Percentiles rank a stretch among this genome's conserved stretches.
phyloP scores from a whole-genome alignment of 1,140 invertebrate genomes.

The Lordiphosa mommai region DNA sequence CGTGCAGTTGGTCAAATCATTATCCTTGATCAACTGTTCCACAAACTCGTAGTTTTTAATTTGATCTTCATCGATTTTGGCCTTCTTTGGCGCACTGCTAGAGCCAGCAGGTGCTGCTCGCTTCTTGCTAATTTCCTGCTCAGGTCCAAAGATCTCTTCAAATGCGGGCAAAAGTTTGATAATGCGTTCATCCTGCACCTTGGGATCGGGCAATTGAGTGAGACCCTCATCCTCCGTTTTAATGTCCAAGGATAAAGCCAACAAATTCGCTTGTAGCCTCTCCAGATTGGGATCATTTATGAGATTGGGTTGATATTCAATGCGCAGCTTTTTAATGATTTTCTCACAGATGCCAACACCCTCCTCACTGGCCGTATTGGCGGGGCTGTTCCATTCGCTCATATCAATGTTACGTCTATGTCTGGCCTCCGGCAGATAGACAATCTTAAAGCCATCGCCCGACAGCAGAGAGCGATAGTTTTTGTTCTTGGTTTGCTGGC shows the following conservation, averaged over 20 bases:
- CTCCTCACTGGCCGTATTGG: conserved; percentile 41
- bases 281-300: conserved; percentile 69
- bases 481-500: conserved; percentile 23
- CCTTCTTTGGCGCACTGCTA: conserved; percentile 44
- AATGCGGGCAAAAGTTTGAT: conserved; percentile 46
- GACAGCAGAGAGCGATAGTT: conserved; percentile 46
- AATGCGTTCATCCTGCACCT: conserved; percentile 64
- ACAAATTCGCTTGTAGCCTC: conserved; percentile 55
- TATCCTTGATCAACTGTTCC: conserved; percentile 28
- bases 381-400: conserved; percentile 59
- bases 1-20: conserved; percentile 39
- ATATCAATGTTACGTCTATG: conserved; percentile 63
- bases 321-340: conserved; percentile 58
- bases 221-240: conserved; percentile 40
- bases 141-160: conserved; percentile 44
- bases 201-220: conserved; percentile 48
- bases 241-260: conserved; percentile 61
- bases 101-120: conserved; percentile 27
- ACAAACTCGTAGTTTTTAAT: conserved; percentile 39
- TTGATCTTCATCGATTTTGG: conserved; percentile 41
- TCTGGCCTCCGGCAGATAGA: conserved; percentile 64
- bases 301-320: conserved; percentile 64
- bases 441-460: conserved; percentile 73
- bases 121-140: conserved; percentile 48
- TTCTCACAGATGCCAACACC: conserved; percentile 62